Evolutionary conservation across 30 jellyfish, hydroid and myxozoan species (phyloP).

Genomic region (Aurelia sp.): DNA sequence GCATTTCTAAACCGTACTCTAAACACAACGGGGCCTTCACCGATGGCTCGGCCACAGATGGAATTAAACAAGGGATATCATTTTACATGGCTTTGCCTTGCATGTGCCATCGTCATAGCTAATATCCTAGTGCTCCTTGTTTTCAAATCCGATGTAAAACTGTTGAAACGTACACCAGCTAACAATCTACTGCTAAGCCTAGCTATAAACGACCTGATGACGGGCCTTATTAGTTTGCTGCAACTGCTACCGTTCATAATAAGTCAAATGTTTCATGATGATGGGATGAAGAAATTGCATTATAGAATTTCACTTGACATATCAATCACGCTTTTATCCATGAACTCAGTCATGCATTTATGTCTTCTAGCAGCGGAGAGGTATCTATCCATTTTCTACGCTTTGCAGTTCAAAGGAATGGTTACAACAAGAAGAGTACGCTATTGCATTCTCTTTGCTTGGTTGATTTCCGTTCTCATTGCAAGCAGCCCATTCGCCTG

Average conservation of each 20-base stretch:
- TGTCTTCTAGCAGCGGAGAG: conserved; percentile 82
- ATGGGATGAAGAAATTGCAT: neutral
- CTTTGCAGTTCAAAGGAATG: conserved; percentile 79
- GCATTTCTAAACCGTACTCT: no score
- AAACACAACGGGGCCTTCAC: no score
- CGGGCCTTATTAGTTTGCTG: conserved; percentile 68
- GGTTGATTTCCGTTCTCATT: conserved; percentile 58
- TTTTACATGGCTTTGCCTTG: conserved; percentile 50
- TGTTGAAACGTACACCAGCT: conserved; percentile 56
- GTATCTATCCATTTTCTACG: conserved; percentile 80
- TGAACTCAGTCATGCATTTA: conserved; percentile 79
- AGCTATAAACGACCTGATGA: conserved; percentile 78
- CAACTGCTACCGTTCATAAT: conserved; percentile 65
- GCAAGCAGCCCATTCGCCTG: conserved; percentile 73
- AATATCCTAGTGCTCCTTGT: conserved; percentile 66
- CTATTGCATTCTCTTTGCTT: conserved; percentile 45
- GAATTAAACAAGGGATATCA: conserved; percentile 52
- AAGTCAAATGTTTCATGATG: conserved; percentile 4
- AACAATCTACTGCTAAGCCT: conserved; percentile 80
- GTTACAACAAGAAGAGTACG: conserved; percentile 80
- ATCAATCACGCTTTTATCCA: conserved; percentile 36
- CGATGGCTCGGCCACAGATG: neutral
- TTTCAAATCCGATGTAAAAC: conserved; percentile 39
- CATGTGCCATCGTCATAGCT: conserved; percentile 51
- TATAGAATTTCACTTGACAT: conserved; percentile 54